These are phyloP conservation scores for Zelostemma sp. DNA, from an alignment of 1,140 invertebrate species.

Conservation along the genomic window DNA sequence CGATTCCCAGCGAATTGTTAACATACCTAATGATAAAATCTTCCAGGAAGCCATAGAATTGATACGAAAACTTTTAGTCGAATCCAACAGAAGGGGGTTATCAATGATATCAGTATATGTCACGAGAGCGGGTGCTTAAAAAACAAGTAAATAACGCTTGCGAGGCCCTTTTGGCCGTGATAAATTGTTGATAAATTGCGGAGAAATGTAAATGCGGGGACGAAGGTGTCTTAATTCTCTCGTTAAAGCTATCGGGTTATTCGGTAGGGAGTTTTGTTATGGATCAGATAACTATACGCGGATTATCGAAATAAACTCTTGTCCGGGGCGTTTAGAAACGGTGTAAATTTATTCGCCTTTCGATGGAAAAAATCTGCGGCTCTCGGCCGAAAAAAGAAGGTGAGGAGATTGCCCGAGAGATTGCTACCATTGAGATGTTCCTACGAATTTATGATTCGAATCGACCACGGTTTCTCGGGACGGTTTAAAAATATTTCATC, in stretches of 20 bases:
- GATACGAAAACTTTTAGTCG: no score
- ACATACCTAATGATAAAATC: no score
- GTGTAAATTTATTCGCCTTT: not conserved
- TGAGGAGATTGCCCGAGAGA: not conserved
- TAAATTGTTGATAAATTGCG: not conserved
- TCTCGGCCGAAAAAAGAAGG: slow-evolving; percentile 2
- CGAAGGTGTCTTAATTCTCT: not conserved
- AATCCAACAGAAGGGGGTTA: no score
- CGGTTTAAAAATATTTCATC: no score
- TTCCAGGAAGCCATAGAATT: no score
- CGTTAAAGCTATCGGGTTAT: not conserved
- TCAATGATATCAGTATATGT: no score
- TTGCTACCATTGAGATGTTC: not conserved
- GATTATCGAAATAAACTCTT: slow-evolving; percentile 4
- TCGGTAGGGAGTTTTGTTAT: not conserved
- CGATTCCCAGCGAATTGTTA: no score
- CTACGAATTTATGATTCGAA: not conserved
- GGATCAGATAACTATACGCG: not conserved
- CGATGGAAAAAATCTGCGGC: not conserved
- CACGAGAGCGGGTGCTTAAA: no score
- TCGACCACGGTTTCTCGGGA: no score
- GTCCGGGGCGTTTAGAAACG: not conserved
- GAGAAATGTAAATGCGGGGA: slow-evolving; percentile 1
- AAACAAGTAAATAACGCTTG: no score
- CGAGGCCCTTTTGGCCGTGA: not conserved